phyloP scores from a whole-genome alignment of 1,140 invertebrate genomes.

The Vollenhovia emeryi region DNA sequence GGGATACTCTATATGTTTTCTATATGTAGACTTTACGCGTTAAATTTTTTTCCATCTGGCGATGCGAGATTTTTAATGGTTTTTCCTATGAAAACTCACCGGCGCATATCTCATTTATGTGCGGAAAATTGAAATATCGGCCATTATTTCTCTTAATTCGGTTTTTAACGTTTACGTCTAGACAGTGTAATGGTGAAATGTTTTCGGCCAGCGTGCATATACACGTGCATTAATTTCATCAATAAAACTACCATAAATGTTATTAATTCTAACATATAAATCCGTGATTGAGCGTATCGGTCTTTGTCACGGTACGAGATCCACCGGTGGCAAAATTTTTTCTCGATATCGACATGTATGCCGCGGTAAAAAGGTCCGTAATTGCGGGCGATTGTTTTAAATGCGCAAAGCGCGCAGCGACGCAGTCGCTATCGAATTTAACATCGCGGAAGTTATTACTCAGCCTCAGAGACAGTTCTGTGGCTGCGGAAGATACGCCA shows the following conservation, averaged over 20 bases:
- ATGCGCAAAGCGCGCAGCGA: slow-evolving; percentile 3
- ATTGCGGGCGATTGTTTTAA: slow-evolving; percentile 55
- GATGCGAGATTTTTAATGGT: background rate
- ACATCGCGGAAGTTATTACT: slow-evolving; percentile 57
- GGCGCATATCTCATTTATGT: background rate
- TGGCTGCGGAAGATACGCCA: slow-evolving; percentile 51
- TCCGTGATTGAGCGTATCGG: slow-evolving; percentile 19
- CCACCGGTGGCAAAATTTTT: background rate
- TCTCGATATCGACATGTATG: slow-evolving; percentile 24
- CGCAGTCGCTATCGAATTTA: slow-evolving; percentile 44
- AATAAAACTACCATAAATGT: slow-evolving; percentile 6
- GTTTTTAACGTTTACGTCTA: background rate
- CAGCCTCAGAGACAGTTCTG: slow-evolving; percentile 52
- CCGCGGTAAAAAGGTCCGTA: slow-evolving; percentile 1
- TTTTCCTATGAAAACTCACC: background rate
- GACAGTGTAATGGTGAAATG: slow-evolving; percentile 20
- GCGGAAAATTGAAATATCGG: slow-evolving; percentile 1
- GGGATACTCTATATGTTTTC: background rate
- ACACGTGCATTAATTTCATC: background rate
- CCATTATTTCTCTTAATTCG: slow-evolving; percentile 3
- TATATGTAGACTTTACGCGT: no score
- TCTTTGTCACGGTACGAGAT: background rate
- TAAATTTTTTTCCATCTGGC: background rate
- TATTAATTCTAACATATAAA: slow-evolving; percentile 2
- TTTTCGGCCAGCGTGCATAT: background rate